These are phyloP conservation scores for Nothocercus julius DNA, from an alignment of 2,113 vertebrate species.

Conservation along the genomic window DNA sequence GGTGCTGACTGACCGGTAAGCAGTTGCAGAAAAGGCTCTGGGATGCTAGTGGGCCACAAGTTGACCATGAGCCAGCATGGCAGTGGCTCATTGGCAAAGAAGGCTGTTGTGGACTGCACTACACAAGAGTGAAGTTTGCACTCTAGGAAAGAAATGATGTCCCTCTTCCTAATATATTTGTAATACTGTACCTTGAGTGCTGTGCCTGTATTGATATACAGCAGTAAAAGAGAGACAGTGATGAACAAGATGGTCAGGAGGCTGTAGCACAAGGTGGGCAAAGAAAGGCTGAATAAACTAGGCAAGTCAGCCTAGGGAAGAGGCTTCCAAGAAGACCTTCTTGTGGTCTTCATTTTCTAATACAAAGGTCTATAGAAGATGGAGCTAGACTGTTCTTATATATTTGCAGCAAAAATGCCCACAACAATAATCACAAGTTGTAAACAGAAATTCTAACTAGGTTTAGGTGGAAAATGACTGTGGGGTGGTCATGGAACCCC, in stretches of 20 bases:
- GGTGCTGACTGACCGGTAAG: not conserved
- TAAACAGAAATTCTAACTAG: not conserved
- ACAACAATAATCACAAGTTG: not conserved
- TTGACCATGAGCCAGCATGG: not conserved
- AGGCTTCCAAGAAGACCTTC: not conserved
- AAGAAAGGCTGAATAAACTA: not conserved
- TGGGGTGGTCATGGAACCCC: not conserved
- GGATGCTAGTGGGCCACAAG: rapidly evolving
- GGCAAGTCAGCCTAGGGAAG: not conserved
- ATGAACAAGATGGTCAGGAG: not conserved
- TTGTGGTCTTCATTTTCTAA: not conserved
- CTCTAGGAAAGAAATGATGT: not conserved
- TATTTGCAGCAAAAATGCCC: not conserved
- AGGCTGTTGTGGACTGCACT: not conserved
- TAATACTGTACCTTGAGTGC: not conserved
- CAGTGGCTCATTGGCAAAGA: not conserved
- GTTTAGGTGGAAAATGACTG: not conserved
- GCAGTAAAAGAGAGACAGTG: rapidly evolving
- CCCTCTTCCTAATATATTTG: rapidly evolving
- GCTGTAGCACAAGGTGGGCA: not conserved
- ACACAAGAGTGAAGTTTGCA: not conserved
- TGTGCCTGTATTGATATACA: not conserved
- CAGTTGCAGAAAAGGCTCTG: not conserved
- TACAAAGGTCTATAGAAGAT: not conserved
- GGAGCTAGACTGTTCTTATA: not conserved